Percentiles rank a stretch among this genome's conserved stretches.
Conservation (phyloP, 92 coral and sea anemone genomes). For the Pocillopora meandrina region DNA sequence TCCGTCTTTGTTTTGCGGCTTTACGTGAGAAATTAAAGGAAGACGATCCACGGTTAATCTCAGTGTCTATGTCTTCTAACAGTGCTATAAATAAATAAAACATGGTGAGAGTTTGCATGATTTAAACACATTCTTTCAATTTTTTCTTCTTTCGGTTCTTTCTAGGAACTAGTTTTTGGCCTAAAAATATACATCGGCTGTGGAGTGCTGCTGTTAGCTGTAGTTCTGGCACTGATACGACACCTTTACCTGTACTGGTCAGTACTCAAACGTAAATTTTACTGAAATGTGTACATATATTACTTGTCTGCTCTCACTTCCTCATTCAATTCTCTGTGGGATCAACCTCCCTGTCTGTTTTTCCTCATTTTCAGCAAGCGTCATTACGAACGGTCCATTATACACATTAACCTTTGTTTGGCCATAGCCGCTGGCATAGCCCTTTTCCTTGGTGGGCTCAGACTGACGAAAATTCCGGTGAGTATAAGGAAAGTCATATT, state of each 20-base stretch:
- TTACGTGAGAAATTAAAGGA: too few species aligned
- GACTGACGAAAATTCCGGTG: constrained; percentile 73
- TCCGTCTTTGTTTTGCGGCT: too few species aligned
- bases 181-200: constrained; percentile 81
- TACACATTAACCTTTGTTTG: constrained; percentile 80
- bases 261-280: background rate
- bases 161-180: constrained; percentile 70
- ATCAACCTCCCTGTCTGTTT: background rate
- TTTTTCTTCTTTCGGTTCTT: background rate
- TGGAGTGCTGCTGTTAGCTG: constrained; percentile 74
- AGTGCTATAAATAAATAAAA: too few species aligned
- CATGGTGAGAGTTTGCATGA: background rate
- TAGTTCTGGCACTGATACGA: constrained; percentile 63
- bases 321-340: background rate
- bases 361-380: constrained; percentile 55
- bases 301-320: background rate
- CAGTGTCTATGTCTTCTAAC: too few species aligned
- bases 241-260: constrained; percentile 79
- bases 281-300: background rate
- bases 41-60: too few species aligned
- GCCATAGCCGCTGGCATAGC: constrained; percentile 73
- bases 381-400: constrained; percentile 75
- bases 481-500: background rate
- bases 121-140: background rate
- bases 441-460: constrained; percentile 74